Evolutionary conservation across 2,113 vertebrate genomes (phyloP), one percentile per base, ranked within the genome.

Genomic region (Caranx ignobilis): DNA sequence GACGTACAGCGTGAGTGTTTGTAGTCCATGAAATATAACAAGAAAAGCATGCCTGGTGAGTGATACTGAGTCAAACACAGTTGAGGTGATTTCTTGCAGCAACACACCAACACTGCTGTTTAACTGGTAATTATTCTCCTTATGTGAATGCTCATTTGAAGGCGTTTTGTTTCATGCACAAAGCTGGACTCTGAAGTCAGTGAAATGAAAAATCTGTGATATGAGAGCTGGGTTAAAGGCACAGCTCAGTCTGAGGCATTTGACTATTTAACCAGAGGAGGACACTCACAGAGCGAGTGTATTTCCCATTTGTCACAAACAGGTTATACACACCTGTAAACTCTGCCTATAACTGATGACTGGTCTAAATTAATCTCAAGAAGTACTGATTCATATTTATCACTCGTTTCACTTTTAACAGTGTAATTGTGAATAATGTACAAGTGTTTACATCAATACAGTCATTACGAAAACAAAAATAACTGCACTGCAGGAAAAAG

Each of bases 1-100:
- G 68, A 7, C 43, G 47, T 6, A 31, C 26, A 56, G 32, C 1
- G 16, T 57, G 37, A 21, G 19, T n/a, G 4, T 19, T 43, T n/a
- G 45, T 68, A 19, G 16, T 34, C 3, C 41, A 41, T 52, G 15
- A 31, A 54, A 37, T 11, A 45, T 9, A 71, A 37, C n/a, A 37
- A 71, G 57, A 75, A 31, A 71, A 73, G 69, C 87, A 76, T 72
- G 75, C 79, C 10, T 3, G 32, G 71, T 55, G 52, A 79, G 61
- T 69, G 13, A 71, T 8, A n/a, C n/a, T 11, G 52, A 61, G 26
- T 34, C 43, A 63, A 72, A 68, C 31, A 47, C n/a, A 34, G 12
- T 32, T 32, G n/a, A 63, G 45, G 21, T 2, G 37, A 45, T 41
- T 65, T n/a, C 8, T 16, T 57, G 43, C 18, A 79, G 41, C 32